These are phyloP conservation scores for Acronicta alni DNA, from an alignment of 2,888 invertebrate genomes.

Conservation along the genomic window DNA sequence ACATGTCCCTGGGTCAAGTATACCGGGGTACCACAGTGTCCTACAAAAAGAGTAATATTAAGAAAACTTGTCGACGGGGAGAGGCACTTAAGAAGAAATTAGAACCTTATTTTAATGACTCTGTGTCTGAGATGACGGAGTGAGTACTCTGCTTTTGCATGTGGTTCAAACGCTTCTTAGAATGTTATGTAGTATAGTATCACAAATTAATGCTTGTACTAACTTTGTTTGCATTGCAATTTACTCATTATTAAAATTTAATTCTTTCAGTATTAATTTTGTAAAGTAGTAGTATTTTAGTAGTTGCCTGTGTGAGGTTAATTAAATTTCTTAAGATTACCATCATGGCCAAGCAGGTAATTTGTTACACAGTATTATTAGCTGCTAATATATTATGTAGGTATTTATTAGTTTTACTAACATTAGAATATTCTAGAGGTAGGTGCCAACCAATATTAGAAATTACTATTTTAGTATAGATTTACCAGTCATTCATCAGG, in stretches of 20 bases:
- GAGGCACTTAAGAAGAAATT: conserved; percentile 76
- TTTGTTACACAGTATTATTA: neutral
- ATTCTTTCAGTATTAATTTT: too few species aligned
- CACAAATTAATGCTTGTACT: neutral
- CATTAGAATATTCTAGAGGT: neutral
- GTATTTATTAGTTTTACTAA: neutral
- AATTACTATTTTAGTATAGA: neutral
- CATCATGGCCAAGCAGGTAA: too few species aligned
- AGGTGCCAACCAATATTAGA: neutral
- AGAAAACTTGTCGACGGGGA: conserved; percentile 89
- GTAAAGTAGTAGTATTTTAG: too few species aligned
- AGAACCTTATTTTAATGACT: conserved; percentile 62
- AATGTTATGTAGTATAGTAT: neutral
- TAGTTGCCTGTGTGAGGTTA: neutral
- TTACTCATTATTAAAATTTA: neutral
- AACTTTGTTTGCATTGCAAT: neutral
- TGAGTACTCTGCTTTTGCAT: conserved; percentile 59
- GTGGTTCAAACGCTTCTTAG: conserved; percentile 26
- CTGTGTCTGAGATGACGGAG: conserved; percentile 57
- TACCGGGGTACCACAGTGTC: conserved; percentile 91
- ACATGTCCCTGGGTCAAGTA: conserved; percentile 90
- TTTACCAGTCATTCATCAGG: conserved; percentile 18
- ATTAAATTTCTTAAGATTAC: neutral
- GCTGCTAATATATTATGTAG: neutral
- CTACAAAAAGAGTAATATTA: conserved; percentile 86